A percentile compares a stretch with the other conserved stretches of the same genome.
These are phyloP conservation scores for Rallus limicola DNA, from an alignment of 2,113 vertebrate genomes.

Conservation along the genomic window DNA sequence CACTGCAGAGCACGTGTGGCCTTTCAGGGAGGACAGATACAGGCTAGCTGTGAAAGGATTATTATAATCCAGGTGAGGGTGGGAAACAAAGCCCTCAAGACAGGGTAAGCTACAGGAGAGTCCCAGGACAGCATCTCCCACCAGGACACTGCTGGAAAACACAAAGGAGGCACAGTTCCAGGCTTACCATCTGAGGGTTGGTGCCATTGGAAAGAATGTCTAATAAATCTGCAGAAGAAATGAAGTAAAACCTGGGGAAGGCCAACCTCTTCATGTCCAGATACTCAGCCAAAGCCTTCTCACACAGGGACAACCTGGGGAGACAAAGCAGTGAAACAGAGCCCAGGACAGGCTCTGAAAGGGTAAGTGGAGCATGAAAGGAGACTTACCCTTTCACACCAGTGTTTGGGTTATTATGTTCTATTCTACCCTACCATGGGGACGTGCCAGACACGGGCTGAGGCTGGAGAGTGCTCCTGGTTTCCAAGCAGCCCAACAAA, in stretches of 20 bases:
- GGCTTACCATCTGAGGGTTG: constrained; percentile 82
- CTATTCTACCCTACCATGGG: not conserved
- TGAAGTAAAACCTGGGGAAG: constrained; percentile 96
- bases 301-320: constrained; percentile 88
- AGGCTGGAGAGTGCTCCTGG: not conserved
- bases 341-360: not conserved
- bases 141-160: not conserved
- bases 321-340: not conserved
- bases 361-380: no score
- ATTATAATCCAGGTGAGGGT: fast-evolving
- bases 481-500: not conserved
- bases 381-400: not conserved
- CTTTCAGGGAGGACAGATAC: not conserved
- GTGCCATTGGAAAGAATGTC: constrained; percentile 95
- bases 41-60: not conserved
- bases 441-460: not conserved
- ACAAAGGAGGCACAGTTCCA: not conserved
- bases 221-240: constrained; percentile 94
- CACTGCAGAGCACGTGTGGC: not conserved
- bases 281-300: constrained; percentile 94
- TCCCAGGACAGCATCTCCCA: not conserved
- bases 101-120: not conserved
- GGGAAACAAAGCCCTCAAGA: not conserved
- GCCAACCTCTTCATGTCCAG: constrained; percentile 92
- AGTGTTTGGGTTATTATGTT: not conserved